Percentiles rank a stretch among this genome's conserved stretches.
Conservation (phyloP, 2,888 invertebrate genomes). For the Drosophila meridionalis region DNA sequence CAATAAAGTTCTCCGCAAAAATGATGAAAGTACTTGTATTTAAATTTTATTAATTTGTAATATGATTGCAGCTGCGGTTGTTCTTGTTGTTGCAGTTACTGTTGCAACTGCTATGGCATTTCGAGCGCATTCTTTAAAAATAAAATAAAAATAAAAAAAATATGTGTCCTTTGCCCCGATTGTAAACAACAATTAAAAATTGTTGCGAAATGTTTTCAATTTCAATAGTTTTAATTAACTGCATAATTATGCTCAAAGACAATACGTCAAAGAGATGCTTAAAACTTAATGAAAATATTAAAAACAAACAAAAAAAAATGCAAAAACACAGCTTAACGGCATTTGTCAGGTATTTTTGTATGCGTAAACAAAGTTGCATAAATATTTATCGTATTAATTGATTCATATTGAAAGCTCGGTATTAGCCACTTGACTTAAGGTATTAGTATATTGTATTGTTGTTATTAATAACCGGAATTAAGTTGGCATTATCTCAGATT, state of each 20-base stretch:
- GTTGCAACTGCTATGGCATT: neutral
- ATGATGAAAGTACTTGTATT: constrained; percentile 39
- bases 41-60: constrained; percentile 45
- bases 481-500: neutral
- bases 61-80: constrained; percentile 6
- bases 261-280: constrained; percentile 18
- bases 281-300: neutral
- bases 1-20: constrained; percentile 33
- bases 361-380: neutral
- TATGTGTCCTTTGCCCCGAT: constrained; percentile 13
- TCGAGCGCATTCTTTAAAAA: constrained; percentile 21
- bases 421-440: neutral
- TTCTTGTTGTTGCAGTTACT: constrained; percentile 7
- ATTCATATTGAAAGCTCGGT: neutral
- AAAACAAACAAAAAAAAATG: neutral
- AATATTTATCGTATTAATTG: neutral
- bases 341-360: neutral
- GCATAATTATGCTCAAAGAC: constrained; percentile 37
- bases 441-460: neutral
- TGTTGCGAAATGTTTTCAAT: constrained; percentile 26
- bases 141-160: constrained; percentile 21
- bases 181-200: constrained; percentile 62
- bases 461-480: neutral
- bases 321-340: neutral
- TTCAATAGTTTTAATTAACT: constrained; percentile 63